These are phyloP conservation scores for Cyclina sinensis DNA, from an alignment of 1,140 invertebrate genomes.

Conservation along the genomic window DNA sequence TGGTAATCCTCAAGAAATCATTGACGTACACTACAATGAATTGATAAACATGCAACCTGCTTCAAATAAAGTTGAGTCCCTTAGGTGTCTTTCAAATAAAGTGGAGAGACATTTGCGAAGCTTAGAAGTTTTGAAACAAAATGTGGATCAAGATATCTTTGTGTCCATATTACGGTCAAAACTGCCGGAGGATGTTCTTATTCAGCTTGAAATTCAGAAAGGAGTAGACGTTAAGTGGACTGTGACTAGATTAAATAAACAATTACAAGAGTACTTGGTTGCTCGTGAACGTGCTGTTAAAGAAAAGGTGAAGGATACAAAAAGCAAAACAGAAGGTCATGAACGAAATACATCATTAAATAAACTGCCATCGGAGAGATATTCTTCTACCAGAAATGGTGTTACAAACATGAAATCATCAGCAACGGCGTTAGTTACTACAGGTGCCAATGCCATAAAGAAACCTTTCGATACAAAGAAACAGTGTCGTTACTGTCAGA, in stretches of 20 bases:
- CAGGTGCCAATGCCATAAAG: not conserved
- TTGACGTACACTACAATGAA: not conserved
- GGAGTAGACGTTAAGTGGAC: slow-evolving; percentile 6
- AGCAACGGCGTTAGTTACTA: not conserved
- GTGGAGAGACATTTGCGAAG: too few relatives aligned
- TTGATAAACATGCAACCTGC: not conserved
- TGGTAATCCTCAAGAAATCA: not conserved
- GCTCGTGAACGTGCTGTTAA: not conserved
- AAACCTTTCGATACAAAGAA: not conserved
- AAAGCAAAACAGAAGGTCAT: not conserved
- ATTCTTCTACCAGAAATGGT: not conserved
- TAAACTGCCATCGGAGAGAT: not conserved
- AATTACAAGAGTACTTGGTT: not conserved
- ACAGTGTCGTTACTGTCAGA: slow-evolving; percentile 1
- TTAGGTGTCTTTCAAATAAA: not conserved
- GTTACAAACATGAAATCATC: not conserved
- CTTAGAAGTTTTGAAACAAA: slow-evolving; percentile 14
- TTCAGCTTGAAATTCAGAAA: slow-evolving; percentile 26
- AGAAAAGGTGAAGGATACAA: too few relatives aligned
- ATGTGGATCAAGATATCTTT: slow-evolving; percentile 2
- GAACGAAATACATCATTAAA: not conserved
- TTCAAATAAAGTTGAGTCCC: not conserved
- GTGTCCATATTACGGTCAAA: slow-evolving; percentile 9
- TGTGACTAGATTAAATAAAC: not conserved
- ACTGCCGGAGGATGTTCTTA: not conserved